Percentiles rank a stretch among this genome's conserved stretches.
Evolutionary conservation across 2,888 invertebrate genomes (phyloP).

Genomic region (Drosophila cyrtoloma): DNA sequence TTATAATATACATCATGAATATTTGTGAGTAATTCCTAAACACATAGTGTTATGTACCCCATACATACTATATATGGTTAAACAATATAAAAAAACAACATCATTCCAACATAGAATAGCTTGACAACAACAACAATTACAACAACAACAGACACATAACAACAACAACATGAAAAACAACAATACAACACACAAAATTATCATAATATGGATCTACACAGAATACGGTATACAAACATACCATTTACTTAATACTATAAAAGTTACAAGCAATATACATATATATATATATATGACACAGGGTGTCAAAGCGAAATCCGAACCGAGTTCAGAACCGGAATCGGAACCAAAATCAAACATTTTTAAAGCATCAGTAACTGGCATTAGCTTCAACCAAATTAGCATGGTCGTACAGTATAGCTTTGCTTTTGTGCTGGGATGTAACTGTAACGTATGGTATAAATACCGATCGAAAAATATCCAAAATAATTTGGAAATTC

Average conservation of each 20-base stretch:
- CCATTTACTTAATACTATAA: background rate
- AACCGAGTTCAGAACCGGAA: background rate
- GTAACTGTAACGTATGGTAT: background rate
- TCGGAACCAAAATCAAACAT: background rate
- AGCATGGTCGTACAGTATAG: too few species aligned
- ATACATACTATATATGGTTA: slow-evolving; percentile 60
- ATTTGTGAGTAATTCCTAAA: slow-evolving; percentile 80
- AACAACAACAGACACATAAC: slow-evolving; percentile 25
- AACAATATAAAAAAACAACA: slow-evolving; percentile 38
- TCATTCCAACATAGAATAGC: slow-evolving; percentile 45
- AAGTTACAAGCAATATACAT: background rate
- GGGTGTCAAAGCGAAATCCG: background rate
- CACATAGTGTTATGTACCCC: slow-evolving; percentile 68
- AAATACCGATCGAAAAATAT: background rate
- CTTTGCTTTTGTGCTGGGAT: too few species aligned
- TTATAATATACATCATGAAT: slow-evolving; percentile 74
- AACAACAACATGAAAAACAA: slow-evolving; percentile 30
- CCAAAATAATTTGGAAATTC: background rate
- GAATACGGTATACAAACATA: slow-evolving; percentile 8
- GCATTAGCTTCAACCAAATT: too few species aligned
- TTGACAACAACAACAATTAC: slow-evolving; percentile 50
- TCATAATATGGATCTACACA: slow-evolving; percentile 13
- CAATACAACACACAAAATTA: slow-evolving; percentile 27
- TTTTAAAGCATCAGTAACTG: too few species aligned
- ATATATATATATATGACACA: background rate